Evolutionary conservation across 2,888 invertebrate genomes (phyloP).

Genomic region (Rhyacophila evoluta): DNA sequence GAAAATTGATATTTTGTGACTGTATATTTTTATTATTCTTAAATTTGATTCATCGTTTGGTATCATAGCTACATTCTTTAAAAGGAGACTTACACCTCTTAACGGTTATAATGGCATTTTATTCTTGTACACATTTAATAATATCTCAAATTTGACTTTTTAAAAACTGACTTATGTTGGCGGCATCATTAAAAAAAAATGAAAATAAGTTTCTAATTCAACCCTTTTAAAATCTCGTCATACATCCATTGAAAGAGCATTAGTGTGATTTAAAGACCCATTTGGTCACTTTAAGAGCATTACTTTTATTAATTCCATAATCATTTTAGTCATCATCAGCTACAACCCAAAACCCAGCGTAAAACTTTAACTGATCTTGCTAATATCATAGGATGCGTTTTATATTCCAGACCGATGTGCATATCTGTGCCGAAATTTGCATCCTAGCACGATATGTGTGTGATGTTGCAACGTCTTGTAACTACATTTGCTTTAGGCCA

Average conservation of each 20-base stretch:
- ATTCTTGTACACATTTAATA: conserved; percentile 32
- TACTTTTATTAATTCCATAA: conserved; percentile 10
- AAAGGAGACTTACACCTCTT: conserved; percentile 25
- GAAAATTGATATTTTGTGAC: background rate
- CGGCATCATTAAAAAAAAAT: background rate
- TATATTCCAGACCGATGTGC: no score
- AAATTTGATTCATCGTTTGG: conserved; percentile 6
- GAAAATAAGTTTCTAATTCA: conserved; percentile 23
- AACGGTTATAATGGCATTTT: conserved; percentile 41
- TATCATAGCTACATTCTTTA: conserved; percentile 15
- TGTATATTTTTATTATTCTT: background rate
- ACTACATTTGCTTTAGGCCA: no score
- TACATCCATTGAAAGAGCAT: background rate
- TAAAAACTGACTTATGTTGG: conserved; percentile 37
- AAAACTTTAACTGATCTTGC: no score
- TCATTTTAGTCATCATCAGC: background rate
- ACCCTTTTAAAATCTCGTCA: conserved; percentile 29
- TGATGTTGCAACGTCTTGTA: no score
- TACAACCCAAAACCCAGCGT: no score
- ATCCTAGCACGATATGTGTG: no score
- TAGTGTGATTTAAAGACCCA: background rate
- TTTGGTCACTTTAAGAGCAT: background rate
- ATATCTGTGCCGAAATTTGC: no score
- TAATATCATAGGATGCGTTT: no score
- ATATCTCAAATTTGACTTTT: conserved; percentile 49